Evolutionary conservation across 2,888 invertebrate species (phyloP), one percentile per base, ranked within the genome.

Genomic region (Coelogynopora nodosa): DNA sequence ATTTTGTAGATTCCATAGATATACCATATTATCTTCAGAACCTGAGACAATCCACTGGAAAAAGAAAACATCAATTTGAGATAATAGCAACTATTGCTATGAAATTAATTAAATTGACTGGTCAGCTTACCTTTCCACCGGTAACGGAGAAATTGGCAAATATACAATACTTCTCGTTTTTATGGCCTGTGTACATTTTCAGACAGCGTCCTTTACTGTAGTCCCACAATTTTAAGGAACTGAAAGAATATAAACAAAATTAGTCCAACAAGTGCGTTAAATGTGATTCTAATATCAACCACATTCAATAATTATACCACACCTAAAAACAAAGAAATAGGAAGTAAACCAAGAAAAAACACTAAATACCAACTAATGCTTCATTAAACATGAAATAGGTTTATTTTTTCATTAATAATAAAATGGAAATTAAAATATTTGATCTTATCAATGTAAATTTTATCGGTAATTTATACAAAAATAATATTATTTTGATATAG

Each of bases 81-180:
- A 30, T 67, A 67, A 2, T 82, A 28, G n/a, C 23, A 27, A n/a
- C 26, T 18, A 29, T n/a, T 2, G 30, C 26, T 83, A 18, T 5
- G 30, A 27, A 26, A 27, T 81, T 10, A 10, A 26, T 23, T 23
- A 26, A 13, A 13, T 81, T 10, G 27, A 23, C 74, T 2, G 31
- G 49, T 13, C 49, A 27, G 90, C 91, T 90, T 91, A 96, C 96
- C 94, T 99, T 99, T 91, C 99, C 99, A 87, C 99, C 99, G 23
- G 99, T 99, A 2, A 99, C 98, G 49, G 98, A 99, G 92, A 99
- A 99, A 93, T 99, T 99, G 83, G 99, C 98, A 92, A 99, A 99
- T 92, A 99, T 97, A 92, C 99, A 99, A 92, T 97, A 99, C 92
- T 99, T 99, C 92, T 98, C 98, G 92, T 99, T 99, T 92, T 96